Conservation (phyloP, 2,113 vertebrate species). For the Todiramphus saurophagus region DNA sequence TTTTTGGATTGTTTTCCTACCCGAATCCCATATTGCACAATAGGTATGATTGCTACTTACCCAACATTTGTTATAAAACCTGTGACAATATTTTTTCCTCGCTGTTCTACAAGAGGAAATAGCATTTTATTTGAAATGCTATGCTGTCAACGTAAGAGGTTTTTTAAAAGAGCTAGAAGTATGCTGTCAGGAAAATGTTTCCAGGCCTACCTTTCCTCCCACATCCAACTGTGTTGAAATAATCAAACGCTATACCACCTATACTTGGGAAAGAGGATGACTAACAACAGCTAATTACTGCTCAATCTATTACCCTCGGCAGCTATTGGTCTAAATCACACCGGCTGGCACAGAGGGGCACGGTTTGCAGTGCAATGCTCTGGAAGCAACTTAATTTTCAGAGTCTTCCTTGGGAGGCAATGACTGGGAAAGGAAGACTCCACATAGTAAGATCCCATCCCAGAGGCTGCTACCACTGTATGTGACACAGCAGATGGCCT, state of each 20-base stretch:
- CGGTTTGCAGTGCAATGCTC: neutral
- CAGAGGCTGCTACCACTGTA: fast-evolving
- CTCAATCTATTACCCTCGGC: slow-evolving; percentile 51
- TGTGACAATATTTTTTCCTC: slow-evolving; percentile 59
- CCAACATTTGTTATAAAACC: slow-evolving; percentile 57
- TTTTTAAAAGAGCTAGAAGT: slow-evolving; percentile 58
- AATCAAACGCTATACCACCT: slow-evolving; percentile 28
- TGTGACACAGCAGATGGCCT: neutral
- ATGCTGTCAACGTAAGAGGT: slow-evolving; percentile 50
- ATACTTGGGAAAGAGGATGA: slow-evolving; percentile 48
- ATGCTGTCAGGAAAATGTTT: slow-evolving; percentile 52
- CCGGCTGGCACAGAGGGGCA: neutral
- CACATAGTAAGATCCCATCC: fast-evolving
- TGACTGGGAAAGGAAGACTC: neutral
- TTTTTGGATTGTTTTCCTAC: slow-evolving; percentile 19
- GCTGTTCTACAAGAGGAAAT: slow-evolving; percentile 42
- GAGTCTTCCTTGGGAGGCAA: neutral
- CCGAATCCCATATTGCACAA: slow-evolving; percentile 4
- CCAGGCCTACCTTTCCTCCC: slow-evolving; percentile 59
- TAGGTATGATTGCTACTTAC: slow-evolving; percentile 8
- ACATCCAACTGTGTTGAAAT: slow-evolving; percentile 67
- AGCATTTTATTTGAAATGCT: slow-evolving; percentile 49
- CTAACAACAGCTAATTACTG: slow-evolving; percentile 58
- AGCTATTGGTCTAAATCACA: slow-evolving; percentile 21
- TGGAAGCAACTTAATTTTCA: neutral